A percentile compares a stretch with the other conserved stretches of the same genome.
Evolutionary conservation across 92 coral and sea anemone genomes (phyloP).

Genomic region (Micromussa lordhowensis): DNA sequence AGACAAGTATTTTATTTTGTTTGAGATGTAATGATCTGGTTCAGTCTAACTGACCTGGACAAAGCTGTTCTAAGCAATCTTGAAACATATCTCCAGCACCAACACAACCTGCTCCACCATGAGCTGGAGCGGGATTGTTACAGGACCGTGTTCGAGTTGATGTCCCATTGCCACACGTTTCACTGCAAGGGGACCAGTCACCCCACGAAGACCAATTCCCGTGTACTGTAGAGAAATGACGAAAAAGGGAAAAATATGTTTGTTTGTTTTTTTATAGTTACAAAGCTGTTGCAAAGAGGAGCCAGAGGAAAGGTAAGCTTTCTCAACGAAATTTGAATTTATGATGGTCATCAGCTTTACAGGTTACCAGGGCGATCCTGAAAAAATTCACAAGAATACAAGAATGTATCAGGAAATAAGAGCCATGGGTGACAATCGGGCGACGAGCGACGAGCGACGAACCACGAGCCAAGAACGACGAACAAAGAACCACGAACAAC

Average conservation of each 20-base stretch:
- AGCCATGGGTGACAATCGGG: too few species aligned
- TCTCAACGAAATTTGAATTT: too few species aligned
- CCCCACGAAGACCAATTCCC: constrained; percentile 51
- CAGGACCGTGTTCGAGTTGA: constrained; percentile 30
- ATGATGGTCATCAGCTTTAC: too few species aligned
- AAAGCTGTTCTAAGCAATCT: not conserved
- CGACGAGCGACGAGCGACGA: not conserved
- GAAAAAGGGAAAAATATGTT: not conserved
- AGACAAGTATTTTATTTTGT: not conserved
- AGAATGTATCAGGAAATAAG: too few species aligned
- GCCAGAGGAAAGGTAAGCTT: too few species aligned
- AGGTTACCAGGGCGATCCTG: too few species aligned
- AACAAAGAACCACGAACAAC: not conserved
- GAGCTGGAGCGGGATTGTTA: constrained; percentile 19
- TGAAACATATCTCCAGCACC: not conserved
- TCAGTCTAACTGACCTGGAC: constrained; percentile 5
- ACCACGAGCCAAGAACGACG: not conserved
- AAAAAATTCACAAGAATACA: too few species aligned
- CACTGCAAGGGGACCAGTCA: constrained; percentile 21
- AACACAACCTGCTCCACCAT: constrained; percentile 7
- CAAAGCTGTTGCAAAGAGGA: not conserved
- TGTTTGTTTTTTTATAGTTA: too few species aligned
- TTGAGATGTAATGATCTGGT: not conserved
- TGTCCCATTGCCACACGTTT: constrained; percentile 38
- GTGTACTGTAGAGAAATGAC: not conserved